Conservation (phyloP, 2,888 invertebrate genomes). For the Euzetes globulus region DNA sequence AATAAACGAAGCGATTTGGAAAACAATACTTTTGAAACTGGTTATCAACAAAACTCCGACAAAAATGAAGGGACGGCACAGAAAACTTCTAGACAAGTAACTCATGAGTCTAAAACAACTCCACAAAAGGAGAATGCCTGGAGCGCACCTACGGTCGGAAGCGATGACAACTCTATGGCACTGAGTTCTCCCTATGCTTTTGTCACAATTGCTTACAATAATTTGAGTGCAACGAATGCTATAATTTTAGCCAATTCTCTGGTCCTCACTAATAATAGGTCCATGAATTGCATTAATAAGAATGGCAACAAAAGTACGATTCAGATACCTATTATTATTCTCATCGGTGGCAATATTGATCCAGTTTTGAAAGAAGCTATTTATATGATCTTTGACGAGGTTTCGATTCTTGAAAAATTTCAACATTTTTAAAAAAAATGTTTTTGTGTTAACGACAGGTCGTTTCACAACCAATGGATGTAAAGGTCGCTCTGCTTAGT, state of each 20-base stretch:
- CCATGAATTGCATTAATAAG: background rate
- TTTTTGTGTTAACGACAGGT: slow-evolving; percentile 16
- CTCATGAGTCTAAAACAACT: no score
- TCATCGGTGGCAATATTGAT: slow-evolving; percentile 27
- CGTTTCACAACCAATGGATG: slow-evolving; percentile 29
- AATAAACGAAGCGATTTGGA: no score
- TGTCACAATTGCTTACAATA: slow-evolving; percentile 34
- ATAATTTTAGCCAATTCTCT: slow-evolving; percentile 36
- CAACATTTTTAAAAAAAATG: background rate
- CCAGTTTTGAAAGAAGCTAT: slow-evolving; percentile 21
- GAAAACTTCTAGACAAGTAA: no score
- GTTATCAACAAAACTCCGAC: background rate
- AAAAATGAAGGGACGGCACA: background rate
- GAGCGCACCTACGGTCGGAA: background rate
- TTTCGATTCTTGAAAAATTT: background rate
- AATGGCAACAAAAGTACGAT: slow-evolving; percentile 14
- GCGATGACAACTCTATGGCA: background rate
- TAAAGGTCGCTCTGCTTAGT: slow-evolving; percentile 22
- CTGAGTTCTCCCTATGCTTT: slow-evolving; percentile 33
- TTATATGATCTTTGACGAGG: slow-evolving; percentile 32
- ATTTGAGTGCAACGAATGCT: slow-evolving; percentile 34
- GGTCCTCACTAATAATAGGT: slow-evolving; percentile 25
- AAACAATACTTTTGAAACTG: no score
- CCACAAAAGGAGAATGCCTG: no score
- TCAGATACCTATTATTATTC: slow-evolving; percentile 32